Percentiles rank a stretch among this genome's conserved stretches.
Conservation (phyloP, 2,797 vertebrate species). For the Novumbra hubbsi region DNA sequence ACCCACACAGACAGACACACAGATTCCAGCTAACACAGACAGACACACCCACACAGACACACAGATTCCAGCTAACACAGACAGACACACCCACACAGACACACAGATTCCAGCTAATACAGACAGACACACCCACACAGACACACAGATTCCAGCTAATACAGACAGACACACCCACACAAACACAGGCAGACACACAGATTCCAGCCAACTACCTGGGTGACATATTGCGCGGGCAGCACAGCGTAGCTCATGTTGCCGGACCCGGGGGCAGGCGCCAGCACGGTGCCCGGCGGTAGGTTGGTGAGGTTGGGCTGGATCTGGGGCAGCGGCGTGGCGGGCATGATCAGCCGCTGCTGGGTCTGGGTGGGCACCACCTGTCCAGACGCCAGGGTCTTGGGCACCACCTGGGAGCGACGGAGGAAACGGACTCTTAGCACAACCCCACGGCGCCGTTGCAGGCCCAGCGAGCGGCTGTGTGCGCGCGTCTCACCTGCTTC, state of each 20-base stretch:
- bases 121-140: not conserved
- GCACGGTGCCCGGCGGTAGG: slow-evolving; percentile 90
- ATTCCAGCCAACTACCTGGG: slow-evolving; percentile 80
- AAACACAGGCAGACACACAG: not conserved
- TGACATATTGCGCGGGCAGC: slow-evolving; percentile 94
- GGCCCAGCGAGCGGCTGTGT: not conserved
- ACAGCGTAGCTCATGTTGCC: slow-evolving; percentile 93
- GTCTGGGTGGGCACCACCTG: slow-evolving; percentile 90
- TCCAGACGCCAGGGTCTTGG: slow-evolving; percentile 84
- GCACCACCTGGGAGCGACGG: slow-evolving; percentile 78
- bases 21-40: not conserved
- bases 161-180: not conserved
- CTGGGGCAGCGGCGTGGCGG: slow-evolving; percentile 91
- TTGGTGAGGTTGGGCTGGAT: slow-evolving; percentile 97
- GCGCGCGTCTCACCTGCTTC: slow-evolving; percentile 81
- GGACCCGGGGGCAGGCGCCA: slow-evolving; percentile 87
- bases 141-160: slow-evolving; percentile 14
- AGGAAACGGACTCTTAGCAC: not conserved
- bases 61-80: slow-evolving; percentile 12
- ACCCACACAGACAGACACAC: no score
- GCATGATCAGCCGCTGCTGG: slow-evolving; percentile 97
- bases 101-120: not conserved
- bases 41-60: not conserved
- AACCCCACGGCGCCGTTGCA: not conserved
- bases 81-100: no score